These are phyloP conservation scores for Paratilapia polleni DNA, from an alignment of 2,113 vertebrate genomes.

Conservation along the genomic window DNA sequence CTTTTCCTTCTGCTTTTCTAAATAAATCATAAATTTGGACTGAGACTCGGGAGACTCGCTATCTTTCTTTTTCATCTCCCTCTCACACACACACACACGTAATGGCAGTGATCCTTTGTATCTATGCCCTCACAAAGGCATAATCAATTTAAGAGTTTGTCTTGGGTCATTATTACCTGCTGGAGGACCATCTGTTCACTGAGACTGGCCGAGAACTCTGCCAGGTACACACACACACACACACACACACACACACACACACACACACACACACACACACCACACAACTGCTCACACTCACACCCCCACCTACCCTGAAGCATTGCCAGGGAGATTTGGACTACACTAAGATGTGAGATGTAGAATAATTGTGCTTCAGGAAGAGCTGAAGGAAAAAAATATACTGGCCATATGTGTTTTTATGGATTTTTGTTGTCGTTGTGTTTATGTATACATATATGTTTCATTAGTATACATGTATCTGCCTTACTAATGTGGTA, in stretches of 20 bases:
- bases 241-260: not conserved
- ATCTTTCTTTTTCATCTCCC: not conserved
- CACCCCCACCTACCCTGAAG: conserved; percentile 33
- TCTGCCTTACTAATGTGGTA: not conserved
- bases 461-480: not conserved
- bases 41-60: not conserved
- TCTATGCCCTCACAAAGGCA: conserved; percentile 68
- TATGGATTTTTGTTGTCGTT: conserved; percentile 13
- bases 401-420: not conserved
- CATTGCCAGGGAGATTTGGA: conserved; percentile 43
- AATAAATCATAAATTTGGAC: not conserved
- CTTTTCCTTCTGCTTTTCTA: not conserved
- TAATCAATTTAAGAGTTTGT: conserved; percentile 83
- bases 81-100: not conserved
- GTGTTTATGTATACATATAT: not conserved
- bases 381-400: not conserved
- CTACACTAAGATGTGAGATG: conserved; percentile 1
- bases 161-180: conserved; percentile 84
- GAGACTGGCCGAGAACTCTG: conserved; percentile 52
- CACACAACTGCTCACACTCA: not conserved
- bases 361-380: conserved; percentile 4
- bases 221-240: conserved; percentile 51
- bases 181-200: conserved; percentile 80
- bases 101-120: conserved; percentile 61
- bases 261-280: conserved; percentile 14